A percentile compares a stretch with the other conserved stretches of the same genome.
Evolutionary conservation across 2,113 vertebrate genomes (phyloP).

Genomic region (Neodon shergylaensis): DNA sequence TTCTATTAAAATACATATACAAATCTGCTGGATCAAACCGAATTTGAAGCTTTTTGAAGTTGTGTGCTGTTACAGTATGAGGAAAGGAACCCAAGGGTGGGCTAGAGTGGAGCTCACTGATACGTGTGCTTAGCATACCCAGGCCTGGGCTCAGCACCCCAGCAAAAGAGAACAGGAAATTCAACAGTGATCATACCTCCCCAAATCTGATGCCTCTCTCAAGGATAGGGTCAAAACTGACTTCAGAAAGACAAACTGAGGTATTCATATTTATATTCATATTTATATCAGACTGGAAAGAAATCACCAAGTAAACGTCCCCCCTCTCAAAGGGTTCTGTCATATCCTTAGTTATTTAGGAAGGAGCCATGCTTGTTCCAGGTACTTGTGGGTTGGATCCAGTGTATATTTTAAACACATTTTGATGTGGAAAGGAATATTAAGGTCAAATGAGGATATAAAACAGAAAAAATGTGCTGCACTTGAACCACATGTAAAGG

Average conservation of each 20-base stretch:
- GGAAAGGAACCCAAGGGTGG: background rate
- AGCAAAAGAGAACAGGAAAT: background rate
- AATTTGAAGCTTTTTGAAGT: slow-evolving; percentile 60
- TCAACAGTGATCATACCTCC: background rate
- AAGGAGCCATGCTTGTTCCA: background rate
- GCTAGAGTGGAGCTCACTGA: background rate
- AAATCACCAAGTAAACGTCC: background rate
- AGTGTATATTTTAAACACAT: slow-evolving; percentile 51
- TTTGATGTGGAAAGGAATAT: slow-evolving; percentile 24
- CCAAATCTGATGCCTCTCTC: background rate
- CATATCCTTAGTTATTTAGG: background rate
- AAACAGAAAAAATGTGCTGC: slow-evolving; percentile 71
- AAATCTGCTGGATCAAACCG: slow-evolving; percentile 38
- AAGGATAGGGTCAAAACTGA: background rate
- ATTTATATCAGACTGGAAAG: background rate
- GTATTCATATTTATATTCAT: background rate
- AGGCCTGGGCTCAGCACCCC: background rate
- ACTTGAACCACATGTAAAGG: slow-evolving; percentile 84
- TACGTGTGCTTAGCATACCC: no score
- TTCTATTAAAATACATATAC: slow-evolving; percentile 74
- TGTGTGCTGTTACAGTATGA: background rate
- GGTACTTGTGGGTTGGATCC: background rate
- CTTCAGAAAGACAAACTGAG: background rate
- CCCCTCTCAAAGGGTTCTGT: background rate
- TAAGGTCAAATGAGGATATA: slow-evolving; percentile 70